phyloP scores from a whole-genome alignment of 2,888 invertebrate species.

The Octonoba sinensis region DNA sequence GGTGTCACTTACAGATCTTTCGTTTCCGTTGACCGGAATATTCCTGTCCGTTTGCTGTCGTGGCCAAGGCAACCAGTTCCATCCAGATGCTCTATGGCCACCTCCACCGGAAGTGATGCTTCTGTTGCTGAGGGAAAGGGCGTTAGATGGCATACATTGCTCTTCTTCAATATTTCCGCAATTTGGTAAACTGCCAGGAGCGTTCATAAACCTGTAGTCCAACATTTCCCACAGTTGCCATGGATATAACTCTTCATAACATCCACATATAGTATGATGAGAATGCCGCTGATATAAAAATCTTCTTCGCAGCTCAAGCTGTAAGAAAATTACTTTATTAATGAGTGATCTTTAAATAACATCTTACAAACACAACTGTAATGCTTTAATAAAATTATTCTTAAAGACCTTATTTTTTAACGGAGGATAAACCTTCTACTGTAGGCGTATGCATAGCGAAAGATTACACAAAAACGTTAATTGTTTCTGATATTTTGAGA shows the following conservation, averaged over 20 bases:
- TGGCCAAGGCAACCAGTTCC: slow-evolving; percentile 64
- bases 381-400: no score
- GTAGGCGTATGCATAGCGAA: no score
- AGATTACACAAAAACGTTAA: no score
- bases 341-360: no score
- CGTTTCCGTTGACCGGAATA: background rate
- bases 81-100: slow-evolving; percentile 40
- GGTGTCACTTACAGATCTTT: background rate
- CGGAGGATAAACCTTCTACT: no score
- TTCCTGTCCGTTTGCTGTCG: slow-evolving; percentile 27
- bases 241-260: slow-evolving; percentile 79
- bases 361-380: no score
- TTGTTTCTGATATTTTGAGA: no score
- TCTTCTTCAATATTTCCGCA: slow-evolving; percentile 28
- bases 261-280: slow-evolving; percentile 75
- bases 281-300: slow-evolving; percentile 79
- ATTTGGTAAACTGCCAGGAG: slow-evolving; percentile 27
- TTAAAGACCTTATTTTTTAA: no score
- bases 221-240: slow-evolving; percentile 75
- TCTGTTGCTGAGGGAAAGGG: slow-evolving; percentile 2
- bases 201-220: slow-evolving; percentile 71
- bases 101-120: slow-evolving; percentile 7
- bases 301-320: slow-evolving; percentile 83
- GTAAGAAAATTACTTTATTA: background rate
- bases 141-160: background rate